Conservation (phyloP, 2,797 vertebrate species). For the Falco biarmicus region DNA sequence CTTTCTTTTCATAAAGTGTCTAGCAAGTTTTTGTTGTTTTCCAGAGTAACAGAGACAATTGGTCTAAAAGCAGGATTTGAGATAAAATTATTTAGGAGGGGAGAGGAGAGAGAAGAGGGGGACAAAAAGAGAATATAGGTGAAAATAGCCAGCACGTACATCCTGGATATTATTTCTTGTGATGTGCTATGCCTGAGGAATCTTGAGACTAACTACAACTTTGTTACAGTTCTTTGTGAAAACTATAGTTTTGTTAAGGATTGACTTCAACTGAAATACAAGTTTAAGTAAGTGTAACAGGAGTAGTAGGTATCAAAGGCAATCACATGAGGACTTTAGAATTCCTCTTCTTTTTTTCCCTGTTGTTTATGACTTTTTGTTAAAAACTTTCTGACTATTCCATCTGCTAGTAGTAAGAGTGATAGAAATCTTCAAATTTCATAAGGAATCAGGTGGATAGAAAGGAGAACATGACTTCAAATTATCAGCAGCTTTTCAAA, state of each 20-base stretch:
- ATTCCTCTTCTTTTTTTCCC: rapidly evolving
- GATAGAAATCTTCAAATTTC: not conserved
- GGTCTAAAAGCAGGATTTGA: not conserved
- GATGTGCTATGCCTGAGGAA: not conserved
- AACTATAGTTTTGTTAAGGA: not conserved
- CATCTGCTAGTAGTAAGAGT: not conserved
- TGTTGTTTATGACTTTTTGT: not conserved
- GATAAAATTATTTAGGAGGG: not conserved
- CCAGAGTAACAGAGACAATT: not conserved
- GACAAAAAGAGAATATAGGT: not conserved
- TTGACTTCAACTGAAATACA: not conserved
- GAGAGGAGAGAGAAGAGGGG: not conserved
- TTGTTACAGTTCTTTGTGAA: not conserved
- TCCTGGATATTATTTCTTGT: not conserved
- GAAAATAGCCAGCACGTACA: not conserved
- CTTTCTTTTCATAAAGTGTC: not conserved
- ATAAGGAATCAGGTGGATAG: not conserved
- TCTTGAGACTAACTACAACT: not conserved
- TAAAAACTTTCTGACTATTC: not conserved
- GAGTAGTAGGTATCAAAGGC: not conserved
- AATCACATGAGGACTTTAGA: not conserved
- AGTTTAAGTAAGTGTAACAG: not conserved
- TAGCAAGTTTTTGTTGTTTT: not conserved
- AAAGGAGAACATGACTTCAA: not conserved
- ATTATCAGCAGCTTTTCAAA: not conserved